Evolutionary conservation across 2,888 invertebrate species (phyloP), one percentile per base, ranked within the genome.

Genomic region (Cataglyphis albicans): DNA sequence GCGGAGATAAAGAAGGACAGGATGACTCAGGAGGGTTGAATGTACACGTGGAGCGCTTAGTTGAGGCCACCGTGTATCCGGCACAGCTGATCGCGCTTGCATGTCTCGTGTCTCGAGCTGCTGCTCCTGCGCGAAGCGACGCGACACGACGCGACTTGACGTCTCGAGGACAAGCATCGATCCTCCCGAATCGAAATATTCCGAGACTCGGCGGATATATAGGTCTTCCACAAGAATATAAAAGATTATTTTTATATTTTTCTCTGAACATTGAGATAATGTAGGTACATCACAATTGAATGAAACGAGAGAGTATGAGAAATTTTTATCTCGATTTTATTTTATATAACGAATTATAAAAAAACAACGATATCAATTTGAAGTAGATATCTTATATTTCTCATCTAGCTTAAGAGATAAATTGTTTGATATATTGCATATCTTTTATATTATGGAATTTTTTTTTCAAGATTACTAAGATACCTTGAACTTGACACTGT

Each of bases 31-130:
- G 57, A 73, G 84, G 64, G 68, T 48, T 81, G 55, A 81, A 67
- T 59, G 81, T 55, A 74, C 83, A 74, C 83, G 83, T 84, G 83
- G 81, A 32, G n/a, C 70, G 63, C 15, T 63, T 52, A 52, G 59
- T 80, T 63, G 61, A 64, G 65, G 25, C 65, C 48, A 59, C 61
- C 67, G 76, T 57, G 65, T 59, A 65, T 57, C 74, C 73, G 61
- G 57, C 74, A 67, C 83, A 84, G 83, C 83, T 84, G 83, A 84
- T 84, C 83, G 61, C 59, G 35, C 44, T 57, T 32, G 32, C 78
- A 21, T 59, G 18, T 41, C 41, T 75, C 55, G 57, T 57, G 76
- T 68, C 41, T 35, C 70, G 78, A 61, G 44, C 70, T 80, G 78
- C 78, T 78, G 78, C 78, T 80, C 59, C 78, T 80, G 78, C 78